A percentile compares a stretch with the other conserved stretches of the same genome.
Evolutionary conservation across 2,888 invertebrate genomes (phyloP).

Genomic region (Pinctada fucata): DNA sequence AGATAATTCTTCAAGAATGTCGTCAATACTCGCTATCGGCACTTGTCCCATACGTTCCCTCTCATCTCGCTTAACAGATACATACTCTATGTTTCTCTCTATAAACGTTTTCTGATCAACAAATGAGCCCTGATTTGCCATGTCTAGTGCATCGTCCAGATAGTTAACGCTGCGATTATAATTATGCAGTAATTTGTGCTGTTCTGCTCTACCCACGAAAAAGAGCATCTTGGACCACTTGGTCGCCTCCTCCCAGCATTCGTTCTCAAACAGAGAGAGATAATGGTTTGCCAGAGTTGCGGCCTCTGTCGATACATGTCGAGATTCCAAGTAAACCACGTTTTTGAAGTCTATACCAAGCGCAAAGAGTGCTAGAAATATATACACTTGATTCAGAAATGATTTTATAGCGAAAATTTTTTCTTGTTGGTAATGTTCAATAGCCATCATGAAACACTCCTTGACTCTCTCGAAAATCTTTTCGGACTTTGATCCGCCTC

Average conservation of each 20-base stretch:
- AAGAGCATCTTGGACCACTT: constrained; percentile 40
- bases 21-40: too few relatives aligned
- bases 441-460: constrained; percentile 35
- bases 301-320: not conserved
- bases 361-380: constrained; percentile 37
- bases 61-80: constrained; percentile 11
- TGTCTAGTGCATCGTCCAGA: constrained; percentile 12
- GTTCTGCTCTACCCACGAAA: constrained; percentile 33
- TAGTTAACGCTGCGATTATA: constrained; percentile 30
- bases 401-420: constrained; percentile 32
- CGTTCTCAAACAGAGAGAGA: constrained; percentile 37
- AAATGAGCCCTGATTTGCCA: constrained; percentile 23
- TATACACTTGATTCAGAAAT: constrained; percentile 40
- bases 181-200: constrained; percentile 33
- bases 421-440: constrained; percentile 35
- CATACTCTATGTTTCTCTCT: constrained; percentile 10
- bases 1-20: too few relatives aligned
- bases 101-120: constrained; percentile 26
- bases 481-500: constrained; percentile 19
- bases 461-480: constrained; percentile 29
- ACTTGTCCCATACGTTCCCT: not conserved
- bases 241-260: constrained; percentile 36
- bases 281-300: constrained; percentile 30
- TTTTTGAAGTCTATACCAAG: constrained; percentile 38
- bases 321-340: constrained; percentile 18